Conservation (phyloP, 2,113 vertebrate species). For the Solea senegalensis region DNA sequence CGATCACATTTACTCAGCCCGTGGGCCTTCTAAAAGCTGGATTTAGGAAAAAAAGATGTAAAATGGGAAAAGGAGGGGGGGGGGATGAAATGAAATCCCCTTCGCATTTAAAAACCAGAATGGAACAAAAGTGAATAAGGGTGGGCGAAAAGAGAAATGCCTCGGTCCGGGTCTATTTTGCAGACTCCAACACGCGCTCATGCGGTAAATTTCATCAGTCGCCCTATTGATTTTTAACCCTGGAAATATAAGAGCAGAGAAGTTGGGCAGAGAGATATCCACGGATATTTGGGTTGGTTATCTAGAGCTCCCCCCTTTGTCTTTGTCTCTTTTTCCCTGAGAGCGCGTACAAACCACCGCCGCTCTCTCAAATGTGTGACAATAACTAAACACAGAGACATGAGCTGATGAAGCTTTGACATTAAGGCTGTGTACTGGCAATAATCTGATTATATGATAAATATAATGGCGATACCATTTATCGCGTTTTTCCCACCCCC, state of each 20-base stretch:
- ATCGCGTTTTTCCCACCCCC: too few relatives aligned
- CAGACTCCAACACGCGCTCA: conserved; percentile 61
- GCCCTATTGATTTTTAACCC: conserved; percentile 78
- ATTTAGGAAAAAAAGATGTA: conserved; percentile 53
- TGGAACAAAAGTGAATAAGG: conserved; percentile 65
- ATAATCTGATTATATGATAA: too few relatives aligned
- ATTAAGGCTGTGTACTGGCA: background rate
- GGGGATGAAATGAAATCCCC: conserved; percentile 75
- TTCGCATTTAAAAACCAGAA: conserved; percentile 77
- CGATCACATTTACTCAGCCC: conserved; percentile 80
- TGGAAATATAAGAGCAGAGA: conserved; percentile 73
- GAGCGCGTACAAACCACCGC: conserved; percentile 54
- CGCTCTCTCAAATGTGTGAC: conserved; percentile 65
- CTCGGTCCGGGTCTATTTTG: conserved; percentile 42
- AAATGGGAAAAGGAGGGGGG: conserved; percentile 57
- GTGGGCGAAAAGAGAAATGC: conserved; percentile 46
- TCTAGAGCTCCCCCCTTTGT: conserved; percentile 47
- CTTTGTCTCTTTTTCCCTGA: conserved; percentile 45
- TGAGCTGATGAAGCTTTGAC: conserved; percentile 55
- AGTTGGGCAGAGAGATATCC: conserved; percentile 57
- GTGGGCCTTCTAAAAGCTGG: conserved; percentile 70
- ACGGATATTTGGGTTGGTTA: conserved; percentile 65
- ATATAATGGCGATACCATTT: too few relatives aligned
- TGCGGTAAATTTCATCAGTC: conserved; percentile 80
- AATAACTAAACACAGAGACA: conserved; percentile 48